Evolutionary conservation across 2,888 invertebrate species (phyloP), one percentile per base, ranked within the genome.

Genomic region (Agelastica alni): DNA sequence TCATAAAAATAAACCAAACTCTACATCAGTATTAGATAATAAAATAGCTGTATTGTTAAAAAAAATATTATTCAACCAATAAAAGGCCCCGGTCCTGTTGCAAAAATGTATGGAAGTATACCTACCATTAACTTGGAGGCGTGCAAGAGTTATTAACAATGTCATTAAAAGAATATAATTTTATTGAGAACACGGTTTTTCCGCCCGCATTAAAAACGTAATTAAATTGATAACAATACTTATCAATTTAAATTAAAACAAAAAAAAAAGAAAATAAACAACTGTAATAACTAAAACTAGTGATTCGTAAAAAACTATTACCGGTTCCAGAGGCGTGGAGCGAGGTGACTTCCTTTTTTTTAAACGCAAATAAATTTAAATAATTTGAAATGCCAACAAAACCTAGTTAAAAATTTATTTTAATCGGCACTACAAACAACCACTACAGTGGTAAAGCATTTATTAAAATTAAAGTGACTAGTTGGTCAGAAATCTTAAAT

Each of bases 251-350:
- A 59, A 57, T 57, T 51, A 42, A 54, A 57, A 55, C 34, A 30
- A 41, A 51, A 57, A 51, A 43, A 48, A 54, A 42, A 41, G 7
- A 34, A 32, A 18, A 10, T 18, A 49, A 30, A 22, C 20, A 42
- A 49, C 37, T n/a, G 45, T 49, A 48, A 54, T 54, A 55, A 48
- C 28, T 31, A 37, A 12, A 22, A 51, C 44, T 49, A 52, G 53
- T 45, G 31, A 39, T 46, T 20, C 31, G 34, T 44, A 12, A 30
- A n/a, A 6, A 39, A 20, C 37, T 18, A 43, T 28, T 17, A 30
- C 5, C 76, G 74, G 73, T 72, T 75, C 74, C 74, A 77, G 77
- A 79, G 22, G 22, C 14, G 34, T 7, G 9, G 17, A 10, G 10
- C 7, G n/a, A 12, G 32, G 9, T 4, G 13, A 28, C n/a, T n/a